These are phyloP conservation scores for Drosophila nr. perissopoda DNA, from an alignment of 2,888 invertebrate genomes.

Conservation along the genomic window DNA sequence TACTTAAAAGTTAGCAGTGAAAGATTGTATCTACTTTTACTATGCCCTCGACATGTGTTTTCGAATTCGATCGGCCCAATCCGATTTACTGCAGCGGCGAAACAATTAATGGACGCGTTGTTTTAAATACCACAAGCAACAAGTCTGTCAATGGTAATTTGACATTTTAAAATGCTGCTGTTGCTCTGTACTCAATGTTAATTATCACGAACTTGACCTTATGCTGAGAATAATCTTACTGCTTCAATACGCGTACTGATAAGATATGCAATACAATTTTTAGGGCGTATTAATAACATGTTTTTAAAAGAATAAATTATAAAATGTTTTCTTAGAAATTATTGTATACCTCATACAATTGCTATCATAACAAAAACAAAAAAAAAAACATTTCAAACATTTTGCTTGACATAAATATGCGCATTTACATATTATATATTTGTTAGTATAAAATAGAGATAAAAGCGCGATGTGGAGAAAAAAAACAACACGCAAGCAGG, in stretches of 20 bases:
- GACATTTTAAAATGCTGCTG: background rate
- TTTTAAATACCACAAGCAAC: slow-evolving; percentile 54
- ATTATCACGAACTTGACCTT: slow-evolving; percentile 85
- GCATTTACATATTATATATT: background rate
- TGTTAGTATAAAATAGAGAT: background rate
- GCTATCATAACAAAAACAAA: background rate
- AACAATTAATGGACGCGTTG: slow-evolving; percentile 65
- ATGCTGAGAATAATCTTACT: background rate
- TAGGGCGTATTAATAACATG: background rate
- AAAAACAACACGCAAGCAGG: background rate
- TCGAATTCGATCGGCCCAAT: slow-evolving; percentile 71
- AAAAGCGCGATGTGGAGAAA: background rate
- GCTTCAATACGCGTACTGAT: background rate
- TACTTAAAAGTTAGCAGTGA: background rate
- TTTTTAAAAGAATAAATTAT: background rate
- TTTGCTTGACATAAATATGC: background rate
- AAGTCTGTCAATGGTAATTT: slow-evolving; percentile 63
- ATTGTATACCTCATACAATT: background rate
- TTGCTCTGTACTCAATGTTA: slow-evolving; percentile 83
- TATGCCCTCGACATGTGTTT: slow-evolving; percentile 63
- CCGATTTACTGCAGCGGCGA: slow-evolving; percentile 77
- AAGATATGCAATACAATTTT: slow-evolving; percentile 2
- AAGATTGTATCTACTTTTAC: background rate
- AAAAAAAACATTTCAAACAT: background rate
- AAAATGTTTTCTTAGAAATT: background rate